A percentile compares a stretch with the other conserved stretches of the same genome.
phyloP scores from a whole-genome alignment of 2,797 vertebrate species.

The Pseudopleuronectes americanus region DNA sequence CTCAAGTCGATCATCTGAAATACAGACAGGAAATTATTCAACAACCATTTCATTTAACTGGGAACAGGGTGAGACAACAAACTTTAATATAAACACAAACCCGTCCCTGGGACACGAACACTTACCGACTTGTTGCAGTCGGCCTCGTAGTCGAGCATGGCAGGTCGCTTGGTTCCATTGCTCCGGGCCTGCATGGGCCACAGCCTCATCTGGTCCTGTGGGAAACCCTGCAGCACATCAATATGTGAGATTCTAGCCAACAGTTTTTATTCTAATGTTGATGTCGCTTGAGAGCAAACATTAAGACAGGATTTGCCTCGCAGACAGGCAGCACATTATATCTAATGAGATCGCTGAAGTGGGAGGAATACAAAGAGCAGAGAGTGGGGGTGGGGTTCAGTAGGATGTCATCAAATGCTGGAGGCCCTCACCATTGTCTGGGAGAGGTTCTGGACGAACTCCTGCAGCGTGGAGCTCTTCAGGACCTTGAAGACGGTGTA shows the following conservation, averaged over 20 bases:
- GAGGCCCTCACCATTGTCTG: conserved; percentile 95
- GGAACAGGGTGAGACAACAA: not conserved
- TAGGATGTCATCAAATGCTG: too few relatives aligned
- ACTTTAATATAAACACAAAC: not conserved
- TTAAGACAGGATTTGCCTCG: too few relatives aligned
- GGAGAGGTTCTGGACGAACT: conserved; percentile 98
- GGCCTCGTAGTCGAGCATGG: conserved; percentile 98
- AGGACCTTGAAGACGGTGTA: conserved; percentile 99
- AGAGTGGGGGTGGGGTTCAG: too few relatives aligned
- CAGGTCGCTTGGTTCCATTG: conserved; percentile 97
- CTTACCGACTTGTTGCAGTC: conserved; percentile 95
- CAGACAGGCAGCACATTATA: too few relatives aligned
- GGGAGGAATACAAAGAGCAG: too few relatives aligned
- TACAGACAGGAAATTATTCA: not conserved
- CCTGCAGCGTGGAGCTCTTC: conserved; percentile 96
- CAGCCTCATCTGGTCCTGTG: conserved; percentile 98
- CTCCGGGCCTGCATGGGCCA: conserved; percentile 99
- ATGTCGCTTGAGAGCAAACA: too few relatives aligned
- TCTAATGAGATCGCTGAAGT: too few relatives aligned
- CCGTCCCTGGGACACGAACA: not conserved
- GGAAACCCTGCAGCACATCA: conserved; percentile 89
- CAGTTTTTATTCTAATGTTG: not conserved
- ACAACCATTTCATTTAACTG: not conserved
- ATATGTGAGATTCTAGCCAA: not conserved
- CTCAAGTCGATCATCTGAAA: conserved; percentile 98